Percentiles rank a stretch among this genome's conserved stretches.
Conservation (phyloP, 2,797 vertebrate species). For the Rhabdophis nuchalis region DNA sequence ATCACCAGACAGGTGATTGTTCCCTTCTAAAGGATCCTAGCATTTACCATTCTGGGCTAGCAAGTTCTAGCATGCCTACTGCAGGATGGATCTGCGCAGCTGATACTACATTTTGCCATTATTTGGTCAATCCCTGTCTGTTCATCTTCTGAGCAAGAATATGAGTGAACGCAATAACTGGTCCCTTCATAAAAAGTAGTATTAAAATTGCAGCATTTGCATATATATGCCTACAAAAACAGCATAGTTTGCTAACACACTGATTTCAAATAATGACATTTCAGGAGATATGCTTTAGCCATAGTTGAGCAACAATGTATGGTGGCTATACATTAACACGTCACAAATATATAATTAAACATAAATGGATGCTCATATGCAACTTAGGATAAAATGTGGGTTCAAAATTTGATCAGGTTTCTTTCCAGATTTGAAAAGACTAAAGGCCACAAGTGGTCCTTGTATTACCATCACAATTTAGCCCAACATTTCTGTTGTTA, state of each 20-base stretch:
- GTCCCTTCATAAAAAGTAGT: not conserved
- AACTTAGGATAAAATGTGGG: not conserved
- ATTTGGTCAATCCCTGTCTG: not conserved
- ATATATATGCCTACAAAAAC: not conserved
- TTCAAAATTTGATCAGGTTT: not conserved
- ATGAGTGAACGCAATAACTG: not conserved
- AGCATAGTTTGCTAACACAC: not conserved
- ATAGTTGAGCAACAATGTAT: not conserved
- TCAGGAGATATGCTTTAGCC: not conserved
- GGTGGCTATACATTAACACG: not conserved
- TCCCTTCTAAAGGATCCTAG: not conserved
- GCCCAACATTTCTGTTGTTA: not conserved
- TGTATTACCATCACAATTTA: not conserved
- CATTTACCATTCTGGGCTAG: not conserved
- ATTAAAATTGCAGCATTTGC: not conserved
- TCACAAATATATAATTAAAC: not conserved
- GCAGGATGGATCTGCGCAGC: not conserved
- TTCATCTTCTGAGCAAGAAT: not conserved
- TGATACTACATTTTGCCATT: not conserved
- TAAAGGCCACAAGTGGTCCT: not conserved
- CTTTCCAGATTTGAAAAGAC: not conserved
- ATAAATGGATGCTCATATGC: not conserved
- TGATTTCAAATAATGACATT: not conserved
- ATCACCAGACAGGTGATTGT: too few species aligned
- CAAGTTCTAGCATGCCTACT: not conserved